Percentiles rank a stretch among this genome's conserved stretches.
Evolutionary conservation across 2,888 invertebrate genomes (phyloP).

Genomic region (Tetragnatha montana): DNA sequence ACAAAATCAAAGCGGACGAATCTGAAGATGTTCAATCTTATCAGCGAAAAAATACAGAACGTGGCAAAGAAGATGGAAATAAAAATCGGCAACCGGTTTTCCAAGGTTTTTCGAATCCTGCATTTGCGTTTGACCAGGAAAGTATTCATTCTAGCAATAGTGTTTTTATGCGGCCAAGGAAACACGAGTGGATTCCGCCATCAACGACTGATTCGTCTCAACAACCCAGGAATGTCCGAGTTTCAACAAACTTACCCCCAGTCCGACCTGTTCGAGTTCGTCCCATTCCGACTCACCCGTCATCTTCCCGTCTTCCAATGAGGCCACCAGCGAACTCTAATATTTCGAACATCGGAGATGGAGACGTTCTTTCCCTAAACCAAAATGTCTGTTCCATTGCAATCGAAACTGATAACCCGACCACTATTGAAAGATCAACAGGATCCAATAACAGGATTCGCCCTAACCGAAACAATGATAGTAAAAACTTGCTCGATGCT

Average conservation of each 20-base stretch:
- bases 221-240: neutral
- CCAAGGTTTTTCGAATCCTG: slow-evolving; percentile 1
- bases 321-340: neutral
- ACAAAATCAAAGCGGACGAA: neutral
- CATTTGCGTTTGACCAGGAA: neutral
- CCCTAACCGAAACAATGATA: neutral
- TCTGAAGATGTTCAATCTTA: neutral
- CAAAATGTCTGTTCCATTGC: slow-evolving; percentile 6
- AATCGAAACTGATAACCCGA: neutral
- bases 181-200: neutral
- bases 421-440: neutral
- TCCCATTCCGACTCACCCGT: neutral
- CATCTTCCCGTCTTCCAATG: neutral
- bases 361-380: slow-evolving; percentile 6
- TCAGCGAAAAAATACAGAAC: neutral
- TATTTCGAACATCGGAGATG: slow-evolving; percentile 26
- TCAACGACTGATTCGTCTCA: neutral
- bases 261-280: neutral
- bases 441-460: neutral
- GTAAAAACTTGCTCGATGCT: neutral
- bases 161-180: neutral
- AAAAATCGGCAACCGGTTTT: neutral
- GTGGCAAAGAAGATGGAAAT: neutral
- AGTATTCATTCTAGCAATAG: neutral
- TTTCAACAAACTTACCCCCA: neutral